These are phyloP conservation scores for Microplitis manilae DNA, from an alignment of 2,888 invertebrate species.

Conservation along the genomic window DNA sequence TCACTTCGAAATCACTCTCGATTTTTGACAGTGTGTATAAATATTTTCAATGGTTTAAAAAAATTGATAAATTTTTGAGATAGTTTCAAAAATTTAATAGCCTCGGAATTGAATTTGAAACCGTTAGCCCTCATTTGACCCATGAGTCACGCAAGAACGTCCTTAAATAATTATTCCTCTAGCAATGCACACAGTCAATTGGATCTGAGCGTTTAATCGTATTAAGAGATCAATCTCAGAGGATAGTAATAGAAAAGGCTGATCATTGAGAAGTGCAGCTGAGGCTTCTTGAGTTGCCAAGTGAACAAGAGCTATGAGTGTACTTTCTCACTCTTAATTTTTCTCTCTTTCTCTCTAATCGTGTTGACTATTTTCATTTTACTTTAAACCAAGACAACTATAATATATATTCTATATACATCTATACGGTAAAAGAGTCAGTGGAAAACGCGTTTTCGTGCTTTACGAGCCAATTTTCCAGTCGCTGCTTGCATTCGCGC, in stretches of 20 bases:
- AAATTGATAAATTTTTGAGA: no score
- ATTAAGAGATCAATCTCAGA: constrained; percentile 49
- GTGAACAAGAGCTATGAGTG: neutral
- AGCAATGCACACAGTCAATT: constrained; percentile 44
- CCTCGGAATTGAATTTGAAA: no score
- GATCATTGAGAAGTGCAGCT: neutral
- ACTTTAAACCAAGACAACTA: neutral
- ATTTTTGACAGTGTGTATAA: no score
- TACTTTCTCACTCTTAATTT: neutral
- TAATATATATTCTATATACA: neutral
- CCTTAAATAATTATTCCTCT: neutral
- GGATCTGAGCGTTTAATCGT: constrained; percentile 47
- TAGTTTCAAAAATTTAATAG: no score
- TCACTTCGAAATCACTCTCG: no score
- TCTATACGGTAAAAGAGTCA: neutral
- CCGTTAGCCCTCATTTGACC: no score
- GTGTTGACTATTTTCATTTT: constrained; percentile 5
- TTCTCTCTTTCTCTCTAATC: neutral
- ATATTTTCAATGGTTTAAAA: no score
- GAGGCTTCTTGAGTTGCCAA: constrained; percentile 1
- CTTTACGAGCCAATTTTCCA: constrained; percentile 52
- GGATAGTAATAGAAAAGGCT: constrained; percentile 20
- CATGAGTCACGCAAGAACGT: neutral
- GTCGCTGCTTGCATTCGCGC: constrained; percentile 49
- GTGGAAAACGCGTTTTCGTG: constrained; percentile 24